phyloP scores from a whole-genome alignment of 2,888 invertebrate species.

The Xestia rhomboidea region DNA sequence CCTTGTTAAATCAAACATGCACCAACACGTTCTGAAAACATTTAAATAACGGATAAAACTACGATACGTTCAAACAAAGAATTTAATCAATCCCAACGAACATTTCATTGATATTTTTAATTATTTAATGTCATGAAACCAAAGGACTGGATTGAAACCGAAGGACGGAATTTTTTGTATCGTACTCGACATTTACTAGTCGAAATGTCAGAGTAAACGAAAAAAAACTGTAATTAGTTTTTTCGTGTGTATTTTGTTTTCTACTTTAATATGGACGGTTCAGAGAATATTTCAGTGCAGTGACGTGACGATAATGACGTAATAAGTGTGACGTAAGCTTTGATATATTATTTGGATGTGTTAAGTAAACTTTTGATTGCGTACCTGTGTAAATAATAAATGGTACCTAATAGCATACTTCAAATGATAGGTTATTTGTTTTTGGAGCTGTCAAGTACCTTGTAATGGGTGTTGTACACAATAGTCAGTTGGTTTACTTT shows the following conservation, averaged over 20 bases:
- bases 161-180: constrained; percentile 23
- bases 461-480: constrained; percentile 38
- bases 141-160: background rate
- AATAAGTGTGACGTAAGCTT: constrained; percentile 8
- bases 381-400: constrained; percentile 13
- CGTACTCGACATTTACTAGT: constrained; percentile 31
- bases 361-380: constrained; percentile 19
- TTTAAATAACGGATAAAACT: constrained; percentile 60
- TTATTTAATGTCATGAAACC: constrained; percentile 43
- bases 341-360: constrained; percentile 6
- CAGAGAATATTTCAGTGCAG: constrained; percentile 24
- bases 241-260: constrained; percentile 7
- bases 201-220: constrained; percentile 52
- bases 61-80: constrained; percentile 54
- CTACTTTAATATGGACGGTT: constrained; percentile 25
- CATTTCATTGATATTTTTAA: constrained; percentile 57
- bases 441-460: constrained; percentile 39
- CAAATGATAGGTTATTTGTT: constrained; percentile 48
- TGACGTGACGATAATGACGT: constrained; percentile 7
- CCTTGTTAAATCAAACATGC: constrained; percentile 59
- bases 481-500: constrained; percentile 41
- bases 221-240: constrained; percentile 28
- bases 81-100: constrained; percentile 58
- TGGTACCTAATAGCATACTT: constrained; percentile 29
- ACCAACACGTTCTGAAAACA: constrained; percentile 59